Base-by-base conservation (phyloP, 1,140 invertebrate genomes). In the Drosophila fuyamai region DNA sequence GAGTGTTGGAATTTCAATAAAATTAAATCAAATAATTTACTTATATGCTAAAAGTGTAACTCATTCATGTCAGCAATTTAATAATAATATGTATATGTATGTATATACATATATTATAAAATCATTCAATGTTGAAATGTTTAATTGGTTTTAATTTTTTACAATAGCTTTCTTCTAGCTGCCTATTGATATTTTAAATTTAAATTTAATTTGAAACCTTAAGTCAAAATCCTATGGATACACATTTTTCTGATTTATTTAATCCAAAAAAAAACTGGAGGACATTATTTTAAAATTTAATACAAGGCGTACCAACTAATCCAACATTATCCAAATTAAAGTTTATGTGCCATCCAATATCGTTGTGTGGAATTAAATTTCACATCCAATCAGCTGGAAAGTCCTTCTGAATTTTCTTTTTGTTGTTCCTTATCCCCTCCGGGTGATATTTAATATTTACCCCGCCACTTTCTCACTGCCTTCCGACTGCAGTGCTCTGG, bases 371-470 rank as follows among this genome's bases (percentile, higher is more conserved):
- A 63, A 78, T 81, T 62, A 46, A 72, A 80, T 76, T 83, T 76
- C 63, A 50, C 46, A 79, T 79, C 68, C 76, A 84, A 80, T 79
- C 79, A 83, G 32, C 29, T 44, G 47, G 47, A 32, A 66, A 53
- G 38, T 13, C 32, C 32, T 66, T 29, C 23, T 12, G 59, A 41
- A 65, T 60, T 77, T 74, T 60, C 43, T 38, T 13, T 59, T 38
- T 13, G 27, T 13, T 1, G 14, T 68, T 71, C 56, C 57, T 44
- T 41, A 51, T 65, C 36, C 58, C 27, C 23, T 35, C 18, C 57
- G 54, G 70, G 53, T 65, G 55, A 76, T 72, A 79, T 83, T 84
- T 82, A 83, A 86, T 86, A 88, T 88, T 83, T 88, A 62, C 58
- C 46, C 67, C 60, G 38, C 66, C 61, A 82, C 61, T 71, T 65